Evolutionary conservation across 2,797 vertebrate species (phyloP).

Genomic region (Momotus momota): DNA sequence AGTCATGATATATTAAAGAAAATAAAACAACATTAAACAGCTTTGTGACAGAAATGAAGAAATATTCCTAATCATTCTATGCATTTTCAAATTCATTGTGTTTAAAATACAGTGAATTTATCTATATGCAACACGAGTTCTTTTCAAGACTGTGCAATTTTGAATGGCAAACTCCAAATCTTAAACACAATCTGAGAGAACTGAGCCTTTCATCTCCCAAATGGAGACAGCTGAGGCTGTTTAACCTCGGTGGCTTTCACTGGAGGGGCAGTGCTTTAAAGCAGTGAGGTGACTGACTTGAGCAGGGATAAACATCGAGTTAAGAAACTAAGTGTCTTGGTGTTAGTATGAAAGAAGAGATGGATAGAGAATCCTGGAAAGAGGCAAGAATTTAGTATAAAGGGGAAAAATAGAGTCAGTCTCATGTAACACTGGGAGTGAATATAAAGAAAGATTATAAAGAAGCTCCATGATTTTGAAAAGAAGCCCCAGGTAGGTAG

Average conservation of each 20-base stretch:
- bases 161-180: background rate
- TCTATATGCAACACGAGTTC: background rate
- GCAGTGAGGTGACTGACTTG: background rate
- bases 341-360: background rate
- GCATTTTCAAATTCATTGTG: conserved; percentile 4
- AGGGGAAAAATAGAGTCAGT: rapidly evolving
- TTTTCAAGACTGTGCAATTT: background rate
- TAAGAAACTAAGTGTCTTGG: rapidly evolving
- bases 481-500: background rate
- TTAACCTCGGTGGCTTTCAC: background rate
- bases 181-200: background rate
- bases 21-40: background rate
- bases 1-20: background rate
- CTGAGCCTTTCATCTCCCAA: background rate
- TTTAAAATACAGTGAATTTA: conserved; percentile 34
- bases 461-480: background rate
- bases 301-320: rapidly evolving
- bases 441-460: background rate
- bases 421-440: background rate
- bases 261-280: background rate
- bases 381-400: background rate
- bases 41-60: conserved; percentile 37
- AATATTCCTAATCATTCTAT: conserved; percentile 1
- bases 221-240: background rate
- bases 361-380: background rate